Evolutionary conservation across 1,140 invertebrate species (phyloP).

Genomic region (Brachionus plicatilis): DNA sequence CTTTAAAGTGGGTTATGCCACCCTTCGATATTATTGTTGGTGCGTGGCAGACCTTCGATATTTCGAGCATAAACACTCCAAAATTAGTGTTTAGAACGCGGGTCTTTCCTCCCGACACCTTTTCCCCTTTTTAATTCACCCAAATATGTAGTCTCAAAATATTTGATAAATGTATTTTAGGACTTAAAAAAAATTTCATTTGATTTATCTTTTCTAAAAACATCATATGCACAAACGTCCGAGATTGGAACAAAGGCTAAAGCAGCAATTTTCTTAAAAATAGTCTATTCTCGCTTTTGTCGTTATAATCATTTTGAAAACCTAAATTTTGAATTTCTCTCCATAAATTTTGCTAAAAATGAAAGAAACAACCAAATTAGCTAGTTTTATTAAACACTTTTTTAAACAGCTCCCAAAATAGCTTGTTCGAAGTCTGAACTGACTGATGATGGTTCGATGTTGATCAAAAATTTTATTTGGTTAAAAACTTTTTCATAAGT

Average conservation of each 20-base stretch:
- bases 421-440: neutral
- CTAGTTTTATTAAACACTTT: neutral
- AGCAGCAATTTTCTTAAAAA: neutral
- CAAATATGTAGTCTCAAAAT: neutral
- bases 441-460: neutral
- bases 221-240: neutral
- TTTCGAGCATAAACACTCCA: neutral
- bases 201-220: neutral
- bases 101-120: neutral
- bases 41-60: neutral
- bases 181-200: neutral
- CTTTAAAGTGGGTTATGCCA: neutral
- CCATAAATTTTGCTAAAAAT: neutral
- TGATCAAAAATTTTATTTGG: neutral
- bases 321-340: neutral
- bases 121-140: neutral
- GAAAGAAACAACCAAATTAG: neutral
- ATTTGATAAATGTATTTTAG: neutral
- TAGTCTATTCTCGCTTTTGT: neutral
- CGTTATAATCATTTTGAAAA: neutral
- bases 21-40: neutral
- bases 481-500: neutral
- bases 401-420: neutral
- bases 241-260: neutral
- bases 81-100: neutral